Percentiles rank a stretch among this genome's conserved stretches.
These are phyloP conservation scores for Trissoscelio sp. DNA, from an alignment of 2,888 invertebrate species.

Conservation along the genomic window DNA sequence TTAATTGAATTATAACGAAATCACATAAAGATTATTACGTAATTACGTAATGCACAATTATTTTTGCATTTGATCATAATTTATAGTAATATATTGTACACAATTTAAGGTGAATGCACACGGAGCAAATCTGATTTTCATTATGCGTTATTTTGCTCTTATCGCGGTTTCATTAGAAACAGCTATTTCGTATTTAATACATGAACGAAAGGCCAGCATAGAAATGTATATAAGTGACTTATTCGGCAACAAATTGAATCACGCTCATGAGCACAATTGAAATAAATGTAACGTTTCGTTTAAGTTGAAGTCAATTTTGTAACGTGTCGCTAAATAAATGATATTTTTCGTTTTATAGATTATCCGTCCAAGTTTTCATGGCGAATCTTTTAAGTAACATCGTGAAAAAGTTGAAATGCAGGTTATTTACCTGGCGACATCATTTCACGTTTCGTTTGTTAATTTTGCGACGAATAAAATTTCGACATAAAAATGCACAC, in stretches of 20 bases:
- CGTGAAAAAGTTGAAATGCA: not conserved
- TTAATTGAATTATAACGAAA: conserved; percentile 45
- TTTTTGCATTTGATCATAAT: conserved; percentile 38
- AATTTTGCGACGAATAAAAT: conserved; percentile 2
- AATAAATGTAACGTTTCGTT: conserved; percentile 19
- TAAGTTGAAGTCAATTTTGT: not conserved
- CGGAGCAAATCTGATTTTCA: conserved; percentile 35
- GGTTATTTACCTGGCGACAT: not conserved
- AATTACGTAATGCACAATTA: conserved; percentile 39
- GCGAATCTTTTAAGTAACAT: not conserved
- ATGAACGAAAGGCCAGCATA: conserved; percentile 21
- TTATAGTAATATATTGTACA: conserved; percentile 26
- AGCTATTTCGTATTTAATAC: conserved; percentile 28
- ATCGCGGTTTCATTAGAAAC: conserved; percentile 22
- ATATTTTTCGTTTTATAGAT: not conserved
- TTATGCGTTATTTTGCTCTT: conserved; percentile 21
- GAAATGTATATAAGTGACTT: conserved; percentile 22
- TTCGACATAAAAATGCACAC: not conserved
- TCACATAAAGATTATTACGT: conserved; percentile 27
- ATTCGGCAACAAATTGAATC: conserved; percentile 31
- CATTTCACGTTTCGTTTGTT: conserved; percentile 9
- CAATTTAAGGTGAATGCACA: conserved; percentile 7
- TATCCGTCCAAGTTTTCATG: not conserved
- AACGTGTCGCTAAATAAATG: not conserved
- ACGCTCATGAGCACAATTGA: conserved; percentile 7